Evolutionary conservation across 2,797 vertebrate genomes (phyloP).

Genomic region (Chaunax sp.): DNA sequence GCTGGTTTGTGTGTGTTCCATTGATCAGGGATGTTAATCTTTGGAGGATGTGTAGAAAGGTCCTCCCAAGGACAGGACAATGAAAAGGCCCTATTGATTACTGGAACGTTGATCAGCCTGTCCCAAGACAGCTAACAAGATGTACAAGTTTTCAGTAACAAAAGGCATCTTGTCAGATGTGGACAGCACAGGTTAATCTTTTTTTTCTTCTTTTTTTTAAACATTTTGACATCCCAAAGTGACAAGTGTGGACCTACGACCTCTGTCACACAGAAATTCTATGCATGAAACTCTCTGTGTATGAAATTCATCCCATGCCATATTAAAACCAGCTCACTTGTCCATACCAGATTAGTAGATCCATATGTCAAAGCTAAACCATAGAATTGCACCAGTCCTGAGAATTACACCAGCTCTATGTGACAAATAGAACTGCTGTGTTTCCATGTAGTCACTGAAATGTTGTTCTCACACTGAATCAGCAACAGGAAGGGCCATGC

Average conservation of each 20-base stretch:
- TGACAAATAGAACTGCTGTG: slow-evolving; percentile 15
- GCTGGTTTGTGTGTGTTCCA: slow-evolving; percentile 62
- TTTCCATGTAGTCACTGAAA: slow-evolving; percentile 14
- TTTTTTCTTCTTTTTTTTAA: slow-evolving; percentile 28
- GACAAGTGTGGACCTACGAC: slow-evolving; percentile 18
- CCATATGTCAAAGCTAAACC: slow-evolving; percentile 8
- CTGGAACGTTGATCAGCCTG: slow-evolving; percentile 69
- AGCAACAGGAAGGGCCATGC: neutral
- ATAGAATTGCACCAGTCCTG: slow-evolving; percentile 18
- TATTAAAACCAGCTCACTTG: slow-evolving; percentile 34
- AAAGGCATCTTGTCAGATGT: slow-evolving; percentile 55
- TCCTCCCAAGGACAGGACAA: slow-evolving; percentile 78
- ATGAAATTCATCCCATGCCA: slow-evolving; percentile 24
- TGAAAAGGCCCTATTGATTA: slow-evolving; percentile 76
- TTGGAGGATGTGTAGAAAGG: slow-evolving; percentile 70
- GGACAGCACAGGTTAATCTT: slow-evolving; percentile 31
- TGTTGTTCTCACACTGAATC: slow-evolving; percentile 26
- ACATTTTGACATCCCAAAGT: slow-evolving; percentile 23
- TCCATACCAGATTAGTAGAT: slow-evolving; percentile 22
- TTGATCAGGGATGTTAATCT: slow-evolving; percentile 80
- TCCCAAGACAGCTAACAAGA: slow-evolving; percentile 74
- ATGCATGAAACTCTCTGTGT: slow-evolving; percentile 21
- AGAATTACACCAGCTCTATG: neutral
- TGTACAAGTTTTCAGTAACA: slow-evolving; percentile 70
- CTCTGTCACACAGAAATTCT: slow-evolving; percentile 20